phyloP scores from a whole-genome alignment of 2,113 vertebrate species.

The Gorsachius goisagi region DNA sequence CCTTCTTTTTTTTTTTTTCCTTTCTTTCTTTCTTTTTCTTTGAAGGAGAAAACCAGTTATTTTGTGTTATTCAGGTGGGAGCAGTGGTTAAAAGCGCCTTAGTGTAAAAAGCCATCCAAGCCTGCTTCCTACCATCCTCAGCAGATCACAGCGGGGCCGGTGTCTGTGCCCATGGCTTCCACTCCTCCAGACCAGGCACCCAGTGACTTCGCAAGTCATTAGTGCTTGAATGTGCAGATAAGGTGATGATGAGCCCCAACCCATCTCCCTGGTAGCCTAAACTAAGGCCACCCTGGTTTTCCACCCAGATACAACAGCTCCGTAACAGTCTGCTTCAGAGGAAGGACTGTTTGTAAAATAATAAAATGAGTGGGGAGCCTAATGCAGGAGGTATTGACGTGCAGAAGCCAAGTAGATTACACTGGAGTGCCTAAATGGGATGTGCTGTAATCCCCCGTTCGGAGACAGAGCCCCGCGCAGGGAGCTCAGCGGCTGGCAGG shows the following conservation, averaged over 20 bases:
- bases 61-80: neutral
- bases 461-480: neutral
- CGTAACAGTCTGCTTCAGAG: neutral
- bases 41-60: neutral
- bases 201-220: neutral
- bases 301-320: neutral
- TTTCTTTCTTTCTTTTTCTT: neutral
- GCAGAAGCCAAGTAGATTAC: neutral
- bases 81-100: neutral
- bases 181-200: neutral
- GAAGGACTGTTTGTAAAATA: neutral
- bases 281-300: neutral
- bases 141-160: neutral
- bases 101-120: neutral
- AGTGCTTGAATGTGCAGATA: neutral
- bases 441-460: neutral
- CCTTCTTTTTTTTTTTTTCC: neutral
- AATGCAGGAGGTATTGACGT: neutral
- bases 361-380: neutral
- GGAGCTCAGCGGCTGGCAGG: slow-evolving; percentile 5
- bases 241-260: neutral
- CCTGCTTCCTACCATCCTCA: neutral
- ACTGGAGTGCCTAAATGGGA: neutral
- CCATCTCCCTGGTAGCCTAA: neutral
- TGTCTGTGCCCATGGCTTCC: neutral